Percentiles rank a stretch among this genome's conserved stretches.
phyloP scores from a whole-genome alignment of 2,113 vertebrate species.

The Anser brachyrhynchus region DNA sequence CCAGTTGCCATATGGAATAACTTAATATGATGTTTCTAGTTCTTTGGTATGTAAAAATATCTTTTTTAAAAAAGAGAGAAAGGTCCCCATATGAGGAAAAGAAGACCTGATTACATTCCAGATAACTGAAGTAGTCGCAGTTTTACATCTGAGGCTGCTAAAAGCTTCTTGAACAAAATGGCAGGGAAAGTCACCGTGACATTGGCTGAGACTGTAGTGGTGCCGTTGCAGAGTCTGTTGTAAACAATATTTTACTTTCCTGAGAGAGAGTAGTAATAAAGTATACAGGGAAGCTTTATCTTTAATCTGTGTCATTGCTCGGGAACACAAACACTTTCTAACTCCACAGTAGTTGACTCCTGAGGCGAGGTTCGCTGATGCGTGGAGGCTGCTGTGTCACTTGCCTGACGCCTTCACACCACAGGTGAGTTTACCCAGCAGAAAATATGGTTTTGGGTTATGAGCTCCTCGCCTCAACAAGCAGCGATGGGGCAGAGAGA shows the following conservation, averaged over 20 bases:
- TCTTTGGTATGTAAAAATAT: neutral
- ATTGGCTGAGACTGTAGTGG: neutral
- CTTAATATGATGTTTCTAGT: neutral
- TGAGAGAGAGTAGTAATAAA: neutral
- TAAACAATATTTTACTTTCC: neutral
- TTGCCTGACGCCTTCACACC: neutral
- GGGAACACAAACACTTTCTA: neutral
- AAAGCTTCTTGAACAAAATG: neutral
- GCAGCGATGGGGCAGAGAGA: fast-evolving
- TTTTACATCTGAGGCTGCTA: neutral
- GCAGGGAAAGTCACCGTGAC: neutral
- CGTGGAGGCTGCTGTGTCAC: neutral
- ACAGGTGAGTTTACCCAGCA: neutral
- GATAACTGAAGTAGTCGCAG: neutral
- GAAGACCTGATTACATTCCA: neutral
- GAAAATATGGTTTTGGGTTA: neutral
- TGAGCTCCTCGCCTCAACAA: neutral
- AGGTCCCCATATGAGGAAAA: neutral
- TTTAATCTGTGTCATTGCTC: neutral
- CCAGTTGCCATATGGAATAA: neutral
- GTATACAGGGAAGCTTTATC: neutral
- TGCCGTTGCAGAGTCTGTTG: neutral
- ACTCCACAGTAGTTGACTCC: neutral
- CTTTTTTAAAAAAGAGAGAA: neutral
- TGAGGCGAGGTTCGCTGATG: neutral